phyloP scores from a whole-genome alignment of 2,113 vertebrate genomes.

The Aviceda subcristata region DNA sequence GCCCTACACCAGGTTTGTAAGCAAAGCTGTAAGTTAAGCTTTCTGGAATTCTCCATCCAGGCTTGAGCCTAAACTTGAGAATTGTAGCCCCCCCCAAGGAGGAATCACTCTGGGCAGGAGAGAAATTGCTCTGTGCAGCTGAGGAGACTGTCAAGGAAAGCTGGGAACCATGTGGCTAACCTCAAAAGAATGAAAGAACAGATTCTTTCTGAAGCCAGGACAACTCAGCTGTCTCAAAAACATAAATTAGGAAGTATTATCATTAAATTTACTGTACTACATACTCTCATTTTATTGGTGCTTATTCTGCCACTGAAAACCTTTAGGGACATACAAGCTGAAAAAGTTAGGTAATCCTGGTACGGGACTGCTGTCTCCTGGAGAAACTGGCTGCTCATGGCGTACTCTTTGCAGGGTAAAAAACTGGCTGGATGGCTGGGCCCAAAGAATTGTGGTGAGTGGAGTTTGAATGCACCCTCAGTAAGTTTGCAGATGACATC shows the following conservation, averaged over 20 bases:
- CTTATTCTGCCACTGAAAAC: background rate
- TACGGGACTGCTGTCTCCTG: background rate
- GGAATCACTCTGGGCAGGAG: too few species aligned
- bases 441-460: too few species aligned
- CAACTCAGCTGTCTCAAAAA: background rate
- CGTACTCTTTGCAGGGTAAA: background rate
- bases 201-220: background rate
- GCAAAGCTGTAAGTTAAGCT: background rate
- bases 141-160: background rate
- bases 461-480: background rate
- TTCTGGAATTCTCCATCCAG: background rate
- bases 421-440: too few species aligned
- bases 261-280: background rate
- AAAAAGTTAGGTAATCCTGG: background rate
- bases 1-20: background rate
- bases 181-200: background rate
- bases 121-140: background rate
- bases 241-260: background rate
- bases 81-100: background rate
- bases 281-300: background rate
- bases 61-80: background rate
- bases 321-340: background rate
- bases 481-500: background rate
- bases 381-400: background rate
- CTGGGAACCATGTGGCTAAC: background rate